These are phyloP conservation scores for Cyprinodon tularosa DNA, from an alignment of 2,113 vertebrate species.

Conservation along the genomic window DNA sequence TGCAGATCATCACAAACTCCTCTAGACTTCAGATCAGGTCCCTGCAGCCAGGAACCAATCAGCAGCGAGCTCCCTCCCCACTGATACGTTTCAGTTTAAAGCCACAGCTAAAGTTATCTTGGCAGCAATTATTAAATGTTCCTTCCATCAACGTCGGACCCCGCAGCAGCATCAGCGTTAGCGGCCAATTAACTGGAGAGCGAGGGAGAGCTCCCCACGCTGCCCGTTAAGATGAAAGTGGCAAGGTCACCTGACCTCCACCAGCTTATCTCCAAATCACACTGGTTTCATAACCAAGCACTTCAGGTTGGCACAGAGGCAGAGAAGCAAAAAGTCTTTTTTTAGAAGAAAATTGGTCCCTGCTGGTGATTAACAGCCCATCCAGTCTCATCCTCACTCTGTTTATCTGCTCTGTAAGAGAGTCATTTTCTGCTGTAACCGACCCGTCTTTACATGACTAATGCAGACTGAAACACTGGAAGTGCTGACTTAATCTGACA, in stretches of 20 bases:
- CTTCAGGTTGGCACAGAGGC: background rate
- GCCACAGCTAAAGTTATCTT: background rate
- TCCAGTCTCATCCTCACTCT: too few relatives aligned
- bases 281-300: background rate
- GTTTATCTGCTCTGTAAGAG: too few relatives aligned
- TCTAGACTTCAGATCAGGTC: too few relatives aligned
- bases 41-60: background rate
- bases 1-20: background rate
- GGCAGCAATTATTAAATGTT: background rate
- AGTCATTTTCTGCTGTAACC: background rate
- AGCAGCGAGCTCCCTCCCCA: background rate
- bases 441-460: background rate
- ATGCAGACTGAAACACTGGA: background rate
- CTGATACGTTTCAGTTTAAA: background rate
- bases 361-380: background rate
- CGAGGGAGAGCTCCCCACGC: background rate
- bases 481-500: background rate
- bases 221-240: conserved; percentile 3
- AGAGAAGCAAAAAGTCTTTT: background rate
- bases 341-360: background rate
- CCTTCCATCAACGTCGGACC: background rate
- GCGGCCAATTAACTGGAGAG: conserved; percentile 14
- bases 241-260: conserved; percentile 2
- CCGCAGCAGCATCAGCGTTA: background rate
- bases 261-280: background rate